A percentile compares a stretch with the other conserved stretches of the same genome.
These are phyloP conservation scores for Thecophora atra DNA, from an alignment of 2,888 invertebrate genomes.

Conservation along the genomic window DNA sequence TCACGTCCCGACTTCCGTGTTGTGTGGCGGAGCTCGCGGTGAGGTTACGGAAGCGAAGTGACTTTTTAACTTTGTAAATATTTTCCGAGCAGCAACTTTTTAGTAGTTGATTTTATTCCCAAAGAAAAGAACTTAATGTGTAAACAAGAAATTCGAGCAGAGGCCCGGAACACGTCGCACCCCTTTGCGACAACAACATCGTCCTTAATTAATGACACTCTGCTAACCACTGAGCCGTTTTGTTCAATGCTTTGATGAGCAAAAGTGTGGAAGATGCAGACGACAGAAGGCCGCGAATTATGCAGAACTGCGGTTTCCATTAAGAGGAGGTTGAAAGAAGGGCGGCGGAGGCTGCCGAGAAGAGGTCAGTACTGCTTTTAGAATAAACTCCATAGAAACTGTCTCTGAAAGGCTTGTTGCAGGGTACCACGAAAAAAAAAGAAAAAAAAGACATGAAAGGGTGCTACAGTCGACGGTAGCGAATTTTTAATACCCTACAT, in stretches of 20 bases:
- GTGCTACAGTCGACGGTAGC: no score
- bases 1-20: neutral
- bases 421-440: neutral
- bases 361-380: slow-evolving; percentile 7
- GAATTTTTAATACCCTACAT: no score
- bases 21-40: neutral
- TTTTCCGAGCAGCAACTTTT: neutral
- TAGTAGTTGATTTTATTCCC: slow-evolving; percentile 1
- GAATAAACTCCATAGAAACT: neutral
- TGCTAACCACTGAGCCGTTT: neutral
- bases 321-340: neutral
- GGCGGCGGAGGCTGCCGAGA: neutral
- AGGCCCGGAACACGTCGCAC: neutral
- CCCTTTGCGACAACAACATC: neutral
- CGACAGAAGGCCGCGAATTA: slow-evolving; percentile 13
- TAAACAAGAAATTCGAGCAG: neutral
- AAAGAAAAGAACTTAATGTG: neutral
- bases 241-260: slow-evolving; percentile 20
- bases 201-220: slow-evolving; percentile 27
- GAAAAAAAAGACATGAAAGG: neutral
- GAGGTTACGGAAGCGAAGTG: neutral
- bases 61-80: slow-evolving; percentile 14
- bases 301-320: slow-evolving; percentile 9
- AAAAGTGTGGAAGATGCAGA: neutral
- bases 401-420: neutral